Evolutionary conservation across 92 coral and sea anemone genomes (phyloP).

Genomic region (Epizoanthus rinbou): DNA sequence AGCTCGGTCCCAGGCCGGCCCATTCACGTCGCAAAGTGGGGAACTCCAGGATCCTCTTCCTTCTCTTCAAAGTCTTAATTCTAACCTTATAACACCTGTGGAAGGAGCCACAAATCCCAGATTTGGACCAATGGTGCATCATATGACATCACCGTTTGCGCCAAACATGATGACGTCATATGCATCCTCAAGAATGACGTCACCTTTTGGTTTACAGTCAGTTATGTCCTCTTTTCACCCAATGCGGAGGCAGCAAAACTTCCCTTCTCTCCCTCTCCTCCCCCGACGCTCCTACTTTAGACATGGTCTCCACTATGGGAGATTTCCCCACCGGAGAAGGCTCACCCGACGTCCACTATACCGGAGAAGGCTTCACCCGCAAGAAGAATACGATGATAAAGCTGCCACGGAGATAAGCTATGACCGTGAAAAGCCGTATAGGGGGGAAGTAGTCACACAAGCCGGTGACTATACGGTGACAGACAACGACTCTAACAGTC

Average conservation of each 20-base stretch:
- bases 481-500: constrained; percentile 51
- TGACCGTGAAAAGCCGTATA: constrained; percentile 44
- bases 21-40: constrained; percentile 14
- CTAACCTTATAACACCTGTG: constrained; percentile 25
- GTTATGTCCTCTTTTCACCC: background rate
- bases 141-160: constrained; percentile 1
- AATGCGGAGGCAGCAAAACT: constrained; percentile 29
- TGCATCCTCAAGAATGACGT: constrained; percentile 17
- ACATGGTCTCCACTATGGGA: constrained; percentile 6
- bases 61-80: constrained; percentile 40
- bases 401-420: constrained; percentile 49
- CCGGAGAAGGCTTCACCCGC: constrained; percentile 68
- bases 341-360: constrained; percentile 61
- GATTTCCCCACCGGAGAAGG: constrained; percentile 46
- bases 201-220: constrained; percentile 16
- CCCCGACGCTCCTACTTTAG: constrained; percentile 29
- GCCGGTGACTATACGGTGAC: constrained; percentile 75
- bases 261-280: background rate
- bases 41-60: constrained; percentile 35
- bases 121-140: constrained; percentile 1
- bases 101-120: background rate
- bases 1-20: constrained; percentile 31
- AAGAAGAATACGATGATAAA: constrained; percentile 53
- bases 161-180: constrained; percentile 41
- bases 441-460: constrained; percentile 64